Evolutionary conservation across 2,888 invertebrate species (phyloP).

Genomic region (Piscicola geometra): DNA sequence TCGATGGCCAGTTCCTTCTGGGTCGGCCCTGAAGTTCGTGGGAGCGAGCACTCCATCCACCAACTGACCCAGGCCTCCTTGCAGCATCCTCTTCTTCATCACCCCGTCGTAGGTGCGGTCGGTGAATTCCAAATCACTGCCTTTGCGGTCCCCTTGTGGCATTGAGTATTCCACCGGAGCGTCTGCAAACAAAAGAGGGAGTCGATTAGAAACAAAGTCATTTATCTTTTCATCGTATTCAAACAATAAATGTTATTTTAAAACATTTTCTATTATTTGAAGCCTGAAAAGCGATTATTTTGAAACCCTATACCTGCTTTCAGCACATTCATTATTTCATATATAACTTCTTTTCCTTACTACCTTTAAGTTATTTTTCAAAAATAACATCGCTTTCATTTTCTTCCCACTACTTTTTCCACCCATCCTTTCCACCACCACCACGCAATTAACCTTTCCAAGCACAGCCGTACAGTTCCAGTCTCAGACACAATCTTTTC

Average conservation of each 20-base stretch:
- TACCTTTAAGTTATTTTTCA: no score
- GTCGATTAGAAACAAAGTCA: no score
- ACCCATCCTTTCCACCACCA: no score
- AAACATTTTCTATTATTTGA: no score
- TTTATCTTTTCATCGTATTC: background rate
- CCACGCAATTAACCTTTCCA: constrained; percentile 55
- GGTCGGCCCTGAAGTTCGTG: constrained; percentile 67
- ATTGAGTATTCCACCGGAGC: constrained; percentile 79
- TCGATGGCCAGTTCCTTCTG: constrained; percentile 57
- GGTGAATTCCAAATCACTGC: constrained; percentile 73
- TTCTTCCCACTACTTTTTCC: no score
- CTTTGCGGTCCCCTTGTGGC: constrained; percentile 81
- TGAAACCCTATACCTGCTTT: no score
- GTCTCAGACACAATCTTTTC: constrained; percentile 80
- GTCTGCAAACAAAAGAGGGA: constrained; percentile 60
- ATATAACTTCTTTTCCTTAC: no score
- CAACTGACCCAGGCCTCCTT: constrained; percentile 76
- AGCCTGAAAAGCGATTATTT: no score
- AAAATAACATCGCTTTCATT: no score
- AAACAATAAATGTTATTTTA: background rate
- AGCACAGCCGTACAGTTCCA: constrained; percentile 77
- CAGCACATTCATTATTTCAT: no score
- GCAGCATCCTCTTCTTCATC: constrained; percentile 57
- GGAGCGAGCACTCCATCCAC: constrained; percentile 74
- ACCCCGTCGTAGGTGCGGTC: constrained; percentile 78